Evolutionary conservation across 2,888 invertebrate genomes (phyloP).

Genomic region (Pandemis heparana): DNA sequence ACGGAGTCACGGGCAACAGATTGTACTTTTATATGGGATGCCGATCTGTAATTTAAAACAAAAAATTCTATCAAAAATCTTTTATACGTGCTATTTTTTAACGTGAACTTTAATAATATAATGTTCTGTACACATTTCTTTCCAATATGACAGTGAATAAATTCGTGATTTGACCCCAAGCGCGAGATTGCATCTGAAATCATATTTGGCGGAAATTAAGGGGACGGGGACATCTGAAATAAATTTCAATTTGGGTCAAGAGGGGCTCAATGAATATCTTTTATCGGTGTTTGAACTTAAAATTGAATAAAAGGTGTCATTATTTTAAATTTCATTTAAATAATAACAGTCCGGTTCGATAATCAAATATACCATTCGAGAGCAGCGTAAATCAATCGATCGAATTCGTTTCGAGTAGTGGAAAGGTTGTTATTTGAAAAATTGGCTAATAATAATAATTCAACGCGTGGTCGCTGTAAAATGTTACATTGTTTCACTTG

Average conservation of each 20-base stretch:
- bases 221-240: constrained; percentile 73
- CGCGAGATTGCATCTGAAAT: constrained; percentile 78
- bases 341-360: background rate
- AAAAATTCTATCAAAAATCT: background rate
- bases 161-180: constrained; percentile 69
- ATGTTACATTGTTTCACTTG: background rate
- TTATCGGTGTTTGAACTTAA: constrained; percentile 38
- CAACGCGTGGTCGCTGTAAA: background rate
- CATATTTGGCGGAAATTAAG: constrained; percentile 81
- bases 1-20: too few relatives aligned
- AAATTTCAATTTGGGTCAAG: constrained; percentile 78
- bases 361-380: too few relatives aligned
- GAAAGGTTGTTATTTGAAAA: too few relatives aligned
- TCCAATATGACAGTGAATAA: constrained; percentile 44
- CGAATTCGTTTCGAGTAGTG: too few relatives aligned
- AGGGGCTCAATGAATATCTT: constrained; percentile 58
- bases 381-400: too few relatives aligned
- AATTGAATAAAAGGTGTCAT: constrained; percentile 39
- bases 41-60: too few relatives aligned
- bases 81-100: background rate
- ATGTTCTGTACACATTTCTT: constrained; percentile 6
- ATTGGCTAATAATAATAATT: too few relatives aligned
- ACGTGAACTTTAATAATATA: background rate
- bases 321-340: constrained; percentile 36
- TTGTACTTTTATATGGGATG: too few relatives aligned